phyloP scores from a whole-genome alignment of 2,888 invertebrate genomes.

The Sylvicola fuscatus region DNA sequence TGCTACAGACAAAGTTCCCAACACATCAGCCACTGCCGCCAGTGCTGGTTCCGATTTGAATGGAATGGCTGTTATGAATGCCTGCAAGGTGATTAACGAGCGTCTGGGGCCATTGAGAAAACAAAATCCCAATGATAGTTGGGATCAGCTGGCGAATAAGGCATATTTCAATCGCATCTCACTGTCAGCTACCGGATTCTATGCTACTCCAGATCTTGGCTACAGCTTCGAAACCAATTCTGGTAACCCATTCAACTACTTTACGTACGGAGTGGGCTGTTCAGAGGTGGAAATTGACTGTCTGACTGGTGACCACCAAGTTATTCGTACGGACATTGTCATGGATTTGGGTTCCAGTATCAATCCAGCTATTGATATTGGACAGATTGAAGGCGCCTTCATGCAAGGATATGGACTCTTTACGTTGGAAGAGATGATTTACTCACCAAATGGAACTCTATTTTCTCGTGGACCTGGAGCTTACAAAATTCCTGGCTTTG shows the following conservation, averaged over 20 bases:
- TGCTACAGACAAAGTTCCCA: slow-evolving; percentile 77
- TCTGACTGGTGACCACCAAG: slow-evolving; percentile 81
- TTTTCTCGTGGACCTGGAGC: slow-evolving; percentile 75
- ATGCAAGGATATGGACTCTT: slow-evolving; percentile 88
- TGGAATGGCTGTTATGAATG: slow-evolving; percentile 75
- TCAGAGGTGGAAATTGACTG: slow-evolving; percentile 87
- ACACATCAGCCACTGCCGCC: slow-evolving; percentile 76
- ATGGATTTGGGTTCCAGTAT: slow-evolving; percentile 93
- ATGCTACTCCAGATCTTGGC: slow-evolving; percentile 52
- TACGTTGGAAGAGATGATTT: slow-evolving; percentile 74
- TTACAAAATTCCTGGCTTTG: slow-evolving; percentile 86
- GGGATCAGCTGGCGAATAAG: slow-evolving; percentile 64
- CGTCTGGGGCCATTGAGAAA: slow-evolving; percentile 54
- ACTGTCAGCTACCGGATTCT: slow-evolving; percentile 67
- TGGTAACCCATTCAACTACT: slow-evolving; percentile 65
- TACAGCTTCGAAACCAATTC: slow-evolving; percentile 47
- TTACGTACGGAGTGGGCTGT: slow-evolving; percentile 66
- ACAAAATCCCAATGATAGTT: slow-evolving; percentile 52
- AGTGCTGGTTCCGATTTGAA: slow-evolving; percentile 78
- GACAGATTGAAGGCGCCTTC: slow-evolving; percentile 86
- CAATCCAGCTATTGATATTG: slow-evolving; percentile 92
- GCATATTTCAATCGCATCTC: slow-evolving; percentile 62
- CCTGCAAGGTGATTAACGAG: slow-evolving; percentile 52
- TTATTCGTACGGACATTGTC: slow-evolving; percentile 76
- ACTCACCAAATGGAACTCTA: slow-evolving; percentile 62